Evolutionary conservation across 2,113 vertebrate genomes (phyloP).

Genomic region (Neomonachus schauinslandi): DNA sequence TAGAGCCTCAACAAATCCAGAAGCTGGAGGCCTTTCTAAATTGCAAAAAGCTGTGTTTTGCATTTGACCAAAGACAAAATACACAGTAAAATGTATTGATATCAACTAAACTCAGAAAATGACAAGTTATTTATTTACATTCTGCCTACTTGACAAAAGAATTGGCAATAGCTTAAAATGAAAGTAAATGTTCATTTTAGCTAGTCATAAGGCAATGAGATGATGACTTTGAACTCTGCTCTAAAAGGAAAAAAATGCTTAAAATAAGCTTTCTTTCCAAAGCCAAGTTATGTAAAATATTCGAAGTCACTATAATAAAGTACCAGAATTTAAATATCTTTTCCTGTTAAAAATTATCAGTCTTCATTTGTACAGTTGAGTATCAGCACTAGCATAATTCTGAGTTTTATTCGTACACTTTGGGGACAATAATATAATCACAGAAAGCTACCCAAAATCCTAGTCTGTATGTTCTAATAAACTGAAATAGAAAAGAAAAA

Average conservation of each 20-base stretch:
- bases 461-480: neutral
- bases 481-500: neutral
- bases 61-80: slow-evolving; percentile 29
- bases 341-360: slow-evolving; percentile 33
- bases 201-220: neutral
- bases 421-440: neutral
- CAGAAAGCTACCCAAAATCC: slow-evolving; percentile 10
- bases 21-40: neutral
- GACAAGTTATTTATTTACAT: slow-evolving; percentile 24
- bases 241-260: slow-evolving; percentile 41
- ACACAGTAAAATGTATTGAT: slow-evolving; percentile 1
- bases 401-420: neutral
- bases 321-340: neutral
- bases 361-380: neutral
- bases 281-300: neutral
- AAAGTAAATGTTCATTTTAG: slow-evolving; percentile 41
- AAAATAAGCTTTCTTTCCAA: neutral
- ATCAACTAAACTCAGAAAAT: slow-evolving; percentile 17
- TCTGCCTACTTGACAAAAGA: slow-evolving; percentile 22
- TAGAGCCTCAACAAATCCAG: neutral
- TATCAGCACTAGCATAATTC: neutral
- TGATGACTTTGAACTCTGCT: neutral
- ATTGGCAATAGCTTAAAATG: neutral
- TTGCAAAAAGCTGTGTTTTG: slow-evolving; percentile 30
- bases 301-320: neutral